These are phyloP conservation scores for Melanogrammus aeglefinus DNA, from an alignment of 2,797 vertebrate species.

Conservation along the genomic window DNA sequence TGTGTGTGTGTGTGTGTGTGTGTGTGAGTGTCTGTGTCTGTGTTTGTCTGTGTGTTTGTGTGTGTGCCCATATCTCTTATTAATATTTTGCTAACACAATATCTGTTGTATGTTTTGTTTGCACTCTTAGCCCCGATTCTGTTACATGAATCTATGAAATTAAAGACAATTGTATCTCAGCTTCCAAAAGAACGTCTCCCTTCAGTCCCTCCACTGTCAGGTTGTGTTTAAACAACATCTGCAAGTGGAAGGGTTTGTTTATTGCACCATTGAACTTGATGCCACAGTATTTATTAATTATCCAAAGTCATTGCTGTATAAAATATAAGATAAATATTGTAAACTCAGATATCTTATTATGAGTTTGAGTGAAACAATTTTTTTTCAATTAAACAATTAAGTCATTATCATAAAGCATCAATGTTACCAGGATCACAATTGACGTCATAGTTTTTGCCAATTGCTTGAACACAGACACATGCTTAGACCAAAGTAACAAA, in stretches of 20 bases:
- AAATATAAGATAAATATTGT: background rate
- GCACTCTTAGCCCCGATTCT: too few relatives aligned
- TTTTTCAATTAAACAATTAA: background rate
- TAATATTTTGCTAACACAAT: background rate
- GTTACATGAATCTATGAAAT: too few relatives aligned
- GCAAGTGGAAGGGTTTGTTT: background rate
- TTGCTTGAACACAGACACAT: too few relatives aligned
- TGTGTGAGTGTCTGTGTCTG: background rate
- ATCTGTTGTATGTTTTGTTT: too few relatives aligned
- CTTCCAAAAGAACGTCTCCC: too few relatives aligned
- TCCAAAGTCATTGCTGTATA: background rate
- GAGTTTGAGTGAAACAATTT: background rate
- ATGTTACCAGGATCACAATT: too few relatives aligned
- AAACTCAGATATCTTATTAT: background rate
- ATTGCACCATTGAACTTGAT: background rate
- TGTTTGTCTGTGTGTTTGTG: background rate
- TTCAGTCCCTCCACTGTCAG: background rate
- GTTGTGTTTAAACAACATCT: background rate
- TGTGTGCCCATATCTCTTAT: background rate
- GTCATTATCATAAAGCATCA: too few relatives aligned
- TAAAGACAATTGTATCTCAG: too few relatives aligned
- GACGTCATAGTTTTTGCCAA: too few relatives aligned
- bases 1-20: background rate
- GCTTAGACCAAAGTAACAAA: too few relatives aligned
- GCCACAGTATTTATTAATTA: background rate